These are phyloP conservation scores for Arrhamphus sclerolepis DNA, from an alignment of 2,797 vertebrate genomes.

Conservation along the genomic window DNA sequence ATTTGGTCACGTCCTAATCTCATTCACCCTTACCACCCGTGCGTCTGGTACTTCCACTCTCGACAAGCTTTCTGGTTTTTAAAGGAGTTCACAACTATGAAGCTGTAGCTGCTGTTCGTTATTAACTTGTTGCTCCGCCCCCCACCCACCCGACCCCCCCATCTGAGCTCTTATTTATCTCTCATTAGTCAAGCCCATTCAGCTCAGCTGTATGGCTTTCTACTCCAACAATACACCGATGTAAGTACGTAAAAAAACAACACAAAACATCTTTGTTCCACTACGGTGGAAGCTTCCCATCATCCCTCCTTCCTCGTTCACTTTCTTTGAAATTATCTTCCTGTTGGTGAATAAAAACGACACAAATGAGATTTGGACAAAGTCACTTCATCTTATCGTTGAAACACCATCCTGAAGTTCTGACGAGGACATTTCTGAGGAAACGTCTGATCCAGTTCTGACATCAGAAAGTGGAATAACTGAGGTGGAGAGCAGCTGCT, in stretches of 20 bases:
- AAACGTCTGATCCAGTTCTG: too few relatives aligned
- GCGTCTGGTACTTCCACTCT: too few relatives aligned
- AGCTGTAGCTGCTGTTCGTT: conserved; percentile 3
- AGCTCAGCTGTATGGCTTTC: conserved; percentile 42
- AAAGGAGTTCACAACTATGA: not conserved
- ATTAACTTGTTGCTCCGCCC: conserved; percentile 26
- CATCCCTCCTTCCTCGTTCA: conserved; percentile 5
- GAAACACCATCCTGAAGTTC: too few relatives aligned
- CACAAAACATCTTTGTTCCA: conserved; percentile 44
- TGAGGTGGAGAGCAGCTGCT: too few relatives aligned
- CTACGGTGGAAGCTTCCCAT: conserved; percentile 8
- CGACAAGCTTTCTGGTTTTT: too few relatives aligned
- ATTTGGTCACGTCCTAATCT: conserved; percentile 13
- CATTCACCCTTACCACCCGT: not conserved
- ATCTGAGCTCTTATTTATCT: conserved; percentile 49
- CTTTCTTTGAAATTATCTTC: not conserved
- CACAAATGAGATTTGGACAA: too few relatives aligned
- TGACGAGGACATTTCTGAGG: too few relatives aligned
- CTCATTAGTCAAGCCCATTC: conserved; percentile 64
- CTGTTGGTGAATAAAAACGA: not conserved
- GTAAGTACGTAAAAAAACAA: too few relatives aligned
- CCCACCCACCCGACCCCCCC: conserved; percentile 16
- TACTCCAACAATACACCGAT: conserved; percentile 45
- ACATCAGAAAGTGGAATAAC: too few relatives aligned
- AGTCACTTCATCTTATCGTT: too few relatives aligned